These are phyloP conservation scores for Apodemus agrarius DNA, from an alignment of 2,797 vertebrate genomes.

Conservation along the genomic window DNA sequence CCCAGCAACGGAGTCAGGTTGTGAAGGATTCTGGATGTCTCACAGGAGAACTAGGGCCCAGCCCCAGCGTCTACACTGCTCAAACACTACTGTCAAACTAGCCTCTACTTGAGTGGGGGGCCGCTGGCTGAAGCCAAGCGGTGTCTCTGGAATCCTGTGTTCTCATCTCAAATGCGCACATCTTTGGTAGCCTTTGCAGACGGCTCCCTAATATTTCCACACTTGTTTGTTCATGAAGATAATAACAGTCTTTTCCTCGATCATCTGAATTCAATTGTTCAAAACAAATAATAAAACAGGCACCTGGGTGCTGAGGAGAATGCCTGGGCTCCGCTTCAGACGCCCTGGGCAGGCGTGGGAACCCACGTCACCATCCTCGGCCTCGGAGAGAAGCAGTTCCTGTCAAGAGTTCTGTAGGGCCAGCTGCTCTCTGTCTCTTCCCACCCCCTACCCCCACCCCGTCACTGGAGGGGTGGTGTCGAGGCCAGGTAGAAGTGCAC, in stretches of 20 bases:
- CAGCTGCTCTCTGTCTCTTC: neutral
- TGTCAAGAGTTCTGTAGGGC: neutral
- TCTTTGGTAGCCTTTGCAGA: neutral
- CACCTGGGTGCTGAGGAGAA: conserved; percentile 29
- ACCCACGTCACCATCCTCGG: neutral
- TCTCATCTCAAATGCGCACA: neutral
- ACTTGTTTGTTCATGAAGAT: conserved; percentile 68
- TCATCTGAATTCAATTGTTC: conserved; percentile 49
- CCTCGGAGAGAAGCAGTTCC: neutral
- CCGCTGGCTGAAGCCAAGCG: neutral
- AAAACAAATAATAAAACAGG: conserved; percentile 57
- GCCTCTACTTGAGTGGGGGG: neutral
- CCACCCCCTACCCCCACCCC: neutral
- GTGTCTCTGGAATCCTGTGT: neutral
- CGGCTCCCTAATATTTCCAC: neutral
- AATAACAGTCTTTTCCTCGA: conserved; percentile 43
- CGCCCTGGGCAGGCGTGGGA: neutral
- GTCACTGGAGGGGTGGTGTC: neutral
- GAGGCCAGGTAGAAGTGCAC: accelerated
- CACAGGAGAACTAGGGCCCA: neutral
- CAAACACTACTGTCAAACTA: neutral
- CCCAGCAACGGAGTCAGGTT: neutral
- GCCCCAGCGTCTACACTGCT: neutral
- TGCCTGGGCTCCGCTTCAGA: neutral
- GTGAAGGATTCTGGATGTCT: neutral